Base-by-base conservation (phyloP, 2,113 vertebrate species). In the Sinocyclocheilus anshuiensis region DNA sequence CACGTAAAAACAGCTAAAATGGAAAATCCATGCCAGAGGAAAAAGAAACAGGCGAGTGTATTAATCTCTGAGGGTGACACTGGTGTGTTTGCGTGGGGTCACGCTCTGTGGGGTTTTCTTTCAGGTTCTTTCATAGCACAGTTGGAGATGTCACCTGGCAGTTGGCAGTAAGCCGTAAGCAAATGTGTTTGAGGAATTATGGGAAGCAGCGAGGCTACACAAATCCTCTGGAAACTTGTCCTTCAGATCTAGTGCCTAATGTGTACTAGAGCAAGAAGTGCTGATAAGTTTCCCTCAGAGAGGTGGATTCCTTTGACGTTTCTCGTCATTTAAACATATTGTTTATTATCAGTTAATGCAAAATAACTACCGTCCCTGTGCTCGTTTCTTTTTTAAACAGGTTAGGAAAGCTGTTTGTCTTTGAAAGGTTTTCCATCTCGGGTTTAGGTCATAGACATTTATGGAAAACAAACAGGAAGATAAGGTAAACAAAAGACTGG, bases 261-360 rank as follows among this genome's bases (percentile, higher is more conserved):
- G 86, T 71, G 90, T 88, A 84, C 67, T 16, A 77, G 84, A 90
- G 92, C 91, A 83, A 87, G 90, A 87, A 90, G 83, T n/a, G 84
- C 90, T 90, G 93, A 94, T 93, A 92, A 90, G 88, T 91, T 89
- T 91, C 86, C 71, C 50, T 87, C 87, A 75, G 83, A 93, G 88
- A 91, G 92, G 88, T 87, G 89, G 86, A 93, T 91, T 89, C 59
- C 53, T 77, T 39, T 83, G 39, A 33, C 22, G 57, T 24, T 16
- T 69, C 71, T 89, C 92, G 90, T 91, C 89, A 92, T 93, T 93
- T 91, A 91, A 94, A 93, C 87, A 39, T 86, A 88, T 89, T 92
- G 92, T 93, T 94, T 94, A 94, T 59, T 92, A 77, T 94, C 92
- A 77, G 90, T 78, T 84, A 89, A 88, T 83, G 4, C 39, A 82